Percentiles rank a stretch among this genome's conserved stretches.
phyloP scores from a whole-genome alignment of 2,113 vertebrate genomes.

The Gobio gobio region DNA sequence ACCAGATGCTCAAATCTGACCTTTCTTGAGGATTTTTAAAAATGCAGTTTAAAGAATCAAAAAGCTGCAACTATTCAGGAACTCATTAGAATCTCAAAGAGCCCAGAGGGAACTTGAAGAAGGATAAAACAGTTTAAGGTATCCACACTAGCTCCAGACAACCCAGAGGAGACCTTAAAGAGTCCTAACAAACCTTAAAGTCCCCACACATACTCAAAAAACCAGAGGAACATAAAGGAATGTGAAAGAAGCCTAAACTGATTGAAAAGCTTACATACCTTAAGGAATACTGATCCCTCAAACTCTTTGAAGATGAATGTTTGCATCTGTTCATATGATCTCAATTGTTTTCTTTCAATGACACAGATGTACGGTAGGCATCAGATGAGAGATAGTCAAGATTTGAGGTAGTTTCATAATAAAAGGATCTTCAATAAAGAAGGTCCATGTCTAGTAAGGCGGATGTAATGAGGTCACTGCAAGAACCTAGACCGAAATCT shows the following conservation, averaged over 20 bases:
- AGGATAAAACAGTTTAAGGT: conserved; percentile 5
- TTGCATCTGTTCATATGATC: conserved; percentile 7
- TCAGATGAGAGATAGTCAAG: not conserved
- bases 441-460: not conserved
- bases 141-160: not conserved
- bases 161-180: not conserved
- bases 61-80: not conserved
- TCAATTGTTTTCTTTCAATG: conserved; percentile 6
- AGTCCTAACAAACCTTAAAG: not conserved
- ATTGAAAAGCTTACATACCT: not conserved
- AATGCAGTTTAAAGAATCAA: not conserved
- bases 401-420: not conserved
- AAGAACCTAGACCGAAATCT: conserved; percentile 5
- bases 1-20: conserved; percentile 69
- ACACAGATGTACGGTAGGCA: not conserved
- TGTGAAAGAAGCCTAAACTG: not conserved
- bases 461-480: not conserved
- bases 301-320: conserved; percentile 9
- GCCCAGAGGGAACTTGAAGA: not conserved
- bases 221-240: not conserved
- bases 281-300: conserved; percentile 7
- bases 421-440: not conserved
- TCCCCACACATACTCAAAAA: not conserved
- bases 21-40: conserved; percentile 35
- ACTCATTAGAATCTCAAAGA: not conserved